Evolutionary conservation across 2,888 invertebrate species (phyloP), one percentile per base, ranked within the genome.

Genomic region (Erebia palarica): DNA sequence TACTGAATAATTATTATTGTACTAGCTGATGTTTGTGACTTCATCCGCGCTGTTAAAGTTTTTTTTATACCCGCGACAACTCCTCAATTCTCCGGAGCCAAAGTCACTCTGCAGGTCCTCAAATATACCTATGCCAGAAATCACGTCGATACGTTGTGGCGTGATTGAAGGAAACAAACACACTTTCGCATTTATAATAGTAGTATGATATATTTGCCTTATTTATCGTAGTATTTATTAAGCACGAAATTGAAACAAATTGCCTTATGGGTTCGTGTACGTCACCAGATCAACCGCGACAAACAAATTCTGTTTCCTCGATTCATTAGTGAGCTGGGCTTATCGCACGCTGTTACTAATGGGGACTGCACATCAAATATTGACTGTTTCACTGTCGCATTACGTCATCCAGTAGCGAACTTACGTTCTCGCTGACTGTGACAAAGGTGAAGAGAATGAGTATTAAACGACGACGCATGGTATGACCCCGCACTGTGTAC

Each of bases 281-380:
- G 53, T 63, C 59, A 63, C n/a, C 18, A 36, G 21, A 51, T 36
- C 36, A 11, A 64, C 51, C 18, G 44, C 58, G 51, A 59, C 51
- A 44, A 49, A 49, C 67, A 16, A 47, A 36, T 36, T 66, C 80
- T 84, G 82, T 86, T 84, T 83, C 81, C 83, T 81, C 84, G 86
- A 84, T 86, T 91, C 87, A 89, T 91, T 90, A 89, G 86, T 89
- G 86, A 89, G 89, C 89, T 88, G 86, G 88, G 81, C 80, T 89
- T 90, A 91, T 90, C 90, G 82, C 84, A 78, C 78, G 76, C 80
- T 76, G 81, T 79, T 79, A 84, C 86, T 90, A 90, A 75, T 71
- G 68, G 74, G 61, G 89, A 89, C 81, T 83, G 79, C 82, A 82
- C 87, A 91, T 91, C 90, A 91, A 91, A 91, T 91, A 92, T 90